Conservation (phyloP, 2,797 vertebrate species). For the Carapus acus region DNA sequence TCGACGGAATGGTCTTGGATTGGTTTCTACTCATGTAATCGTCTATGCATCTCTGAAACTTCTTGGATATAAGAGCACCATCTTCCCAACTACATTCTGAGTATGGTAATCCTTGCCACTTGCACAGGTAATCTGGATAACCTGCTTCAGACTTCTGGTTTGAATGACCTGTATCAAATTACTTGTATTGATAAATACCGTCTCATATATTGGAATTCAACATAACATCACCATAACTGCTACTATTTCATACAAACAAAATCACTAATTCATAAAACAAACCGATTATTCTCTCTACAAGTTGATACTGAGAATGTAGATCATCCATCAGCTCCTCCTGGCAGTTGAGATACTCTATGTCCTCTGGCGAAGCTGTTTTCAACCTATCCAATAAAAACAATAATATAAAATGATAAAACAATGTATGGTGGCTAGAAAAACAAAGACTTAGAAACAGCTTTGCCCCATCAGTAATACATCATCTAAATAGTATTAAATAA, state of each 20-base stretch:
- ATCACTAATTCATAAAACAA: constrained; percentile 25
- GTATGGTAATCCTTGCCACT: constrained; percentile 96
- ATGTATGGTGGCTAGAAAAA: no score
- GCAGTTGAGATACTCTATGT: constrained; percentile 96
- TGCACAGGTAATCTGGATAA: constrained; percentile 96
- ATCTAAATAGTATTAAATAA: no score
- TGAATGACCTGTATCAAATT: constrained; percentile 83
- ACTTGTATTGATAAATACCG: background rate
- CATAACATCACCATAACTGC: background rate
- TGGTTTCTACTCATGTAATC: constrained; percentile 95
- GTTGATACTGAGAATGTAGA: constrained; percentile 94
- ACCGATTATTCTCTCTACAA: constrained; percentile 98
- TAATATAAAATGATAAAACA: no score
- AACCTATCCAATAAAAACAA: constrained; percentile 70
- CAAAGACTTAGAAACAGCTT: no score
- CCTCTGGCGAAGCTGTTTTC: constrained; percentile 93
- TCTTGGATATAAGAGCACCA: constrained; percentile 87
- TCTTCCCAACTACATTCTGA: constrained; percentile 99
- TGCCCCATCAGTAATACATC: no score
- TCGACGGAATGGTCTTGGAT: constrained; percentile 91
- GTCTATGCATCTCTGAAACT: constrained; percentile 91
- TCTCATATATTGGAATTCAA: background rate
- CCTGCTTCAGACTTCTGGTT: constrained; percentile 97
- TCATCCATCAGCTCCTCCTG: constrained; percentile 96
- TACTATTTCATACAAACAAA: background rate